Evolutionary conservation across 2,113 vertebrate species (phyloP).

Genomic region (human (Homo sapiens)): GRCh38 chrX:34136501-34137000

Average conservation of each 20-base stretch:
- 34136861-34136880: neutral
- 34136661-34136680: neutral
- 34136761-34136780: too few species aligned
- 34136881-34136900: neutral
- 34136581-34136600: neutral
- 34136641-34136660: neutral
- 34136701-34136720: too few species aligned
- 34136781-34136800: too few species aligned
- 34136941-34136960: neutral
- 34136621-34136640: neutral
- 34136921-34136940: neutral
- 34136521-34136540: neutral
- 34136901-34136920: neutral
- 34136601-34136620: neutral
- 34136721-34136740: too few species aligned
- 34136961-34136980: neutral
- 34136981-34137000: neutral
- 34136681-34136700: neutral
- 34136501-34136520: neutral
- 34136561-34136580: neutral
- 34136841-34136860: neutral
- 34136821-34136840: too few species aligned
- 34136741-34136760: too few species aligned
- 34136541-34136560: neutral
- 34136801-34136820: too few species aligned